Evolutionary conservation across 2,797 vertebrate species (phyloP).

Genomic region (Siniperca scherzeri): DNA sequence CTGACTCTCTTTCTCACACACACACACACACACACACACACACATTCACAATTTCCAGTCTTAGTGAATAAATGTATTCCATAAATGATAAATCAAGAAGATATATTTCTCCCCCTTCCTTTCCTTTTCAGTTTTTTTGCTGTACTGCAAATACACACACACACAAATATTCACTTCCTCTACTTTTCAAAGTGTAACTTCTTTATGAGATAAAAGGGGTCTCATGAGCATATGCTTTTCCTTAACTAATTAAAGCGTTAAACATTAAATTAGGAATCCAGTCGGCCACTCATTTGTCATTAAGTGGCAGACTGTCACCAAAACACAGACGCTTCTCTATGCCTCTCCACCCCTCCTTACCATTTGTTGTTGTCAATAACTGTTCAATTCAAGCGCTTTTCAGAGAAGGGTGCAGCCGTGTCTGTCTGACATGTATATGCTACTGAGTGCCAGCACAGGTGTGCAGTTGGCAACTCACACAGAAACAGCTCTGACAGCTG

Average conservation of each 20-base stretch:
- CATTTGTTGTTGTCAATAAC: conserved; percentile 64
- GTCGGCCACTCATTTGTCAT: conserved; percentile 51
- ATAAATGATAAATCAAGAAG: conserved; percentile 58
- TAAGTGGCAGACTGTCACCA: conserved; percentile 50
- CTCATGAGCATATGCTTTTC: conserved; percentile 54
- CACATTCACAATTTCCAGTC: conserved; percentile 4
- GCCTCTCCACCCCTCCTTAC: conserved; percentile 28
- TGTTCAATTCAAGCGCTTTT: conserved; percentile 38
- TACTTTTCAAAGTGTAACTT: conserved; percentile 18
- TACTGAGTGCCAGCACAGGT: conserved; percentile 58
- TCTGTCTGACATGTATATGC: conserved; percentile 58
- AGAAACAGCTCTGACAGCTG: conserved; percentile 60
- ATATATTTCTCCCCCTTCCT: neutral
- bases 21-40: neutral
- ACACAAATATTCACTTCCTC: conserved; percentile 6
- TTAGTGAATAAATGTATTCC: conserved; percentile 14
- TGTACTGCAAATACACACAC: conserved; percentile 18
- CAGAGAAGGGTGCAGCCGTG: conserved; percentile 44
- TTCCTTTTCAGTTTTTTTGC: neutral
- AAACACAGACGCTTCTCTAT: conserved; percentile 49
- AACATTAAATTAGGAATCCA: conserved; percentile 58
- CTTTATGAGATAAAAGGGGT: conserved; percentile 23
- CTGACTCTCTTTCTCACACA: conserved; percentile 2
- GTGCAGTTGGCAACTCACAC: conserved; percentile 51
- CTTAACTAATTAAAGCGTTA: conserved; percentile 61